Conservation (phyloP, 2,888 invertebrate genomes). For the Zhengitettix transpicula region DNA sequence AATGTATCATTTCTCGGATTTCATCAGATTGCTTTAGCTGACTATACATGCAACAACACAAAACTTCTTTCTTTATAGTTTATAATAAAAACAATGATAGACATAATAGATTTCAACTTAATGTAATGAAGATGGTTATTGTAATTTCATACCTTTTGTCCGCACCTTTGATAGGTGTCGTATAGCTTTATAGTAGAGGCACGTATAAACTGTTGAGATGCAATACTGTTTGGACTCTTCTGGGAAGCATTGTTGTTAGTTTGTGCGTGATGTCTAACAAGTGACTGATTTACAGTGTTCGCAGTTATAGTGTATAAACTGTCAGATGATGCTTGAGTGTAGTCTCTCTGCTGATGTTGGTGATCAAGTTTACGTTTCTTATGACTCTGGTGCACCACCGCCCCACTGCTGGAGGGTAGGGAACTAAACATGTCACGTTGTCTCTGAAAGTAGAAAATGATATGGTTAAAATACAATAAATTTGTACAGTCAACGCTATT, state of each 20-base stretch:
- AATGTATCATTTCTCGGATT: too few species aligned
- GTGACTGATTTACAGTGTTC: slow-evolving; percentile 8
- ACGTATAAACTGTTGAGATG: slow-evolving; percentile 41
- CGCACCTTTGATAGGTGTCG: slow-evolving; percentile 49
- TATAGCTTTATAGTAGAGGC: slow-evolving; percentile 49
- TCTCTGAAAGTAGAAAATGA: slow-evolving; percentile 37
- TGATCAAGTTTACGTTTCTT: slow-evolving; percentile 24
- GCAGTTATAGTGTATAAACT: slow-evolving; percentile 17
- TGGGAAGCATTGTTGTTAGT: slow-evolving; percentile 13
- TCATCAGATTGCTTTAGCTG: too few species aligned
- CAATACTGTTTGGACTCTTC: slow-evolving; percentile 21
- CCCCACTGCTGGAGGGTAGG: slow-evolving; percentile 32
- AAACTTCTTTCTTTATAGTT: too few species aligned
- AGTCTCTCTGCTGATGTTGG: slow-evolving; percentile 12
- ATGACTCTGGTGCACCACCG: slow-evolving; percentile 23
- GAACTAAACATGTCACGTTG: slow-evolving; percentile 76
- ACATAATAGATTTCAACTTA: too few species aligned
- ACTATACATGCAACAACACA: too few species aligned
- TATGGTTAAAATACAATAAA: slow-evolving; percentile 2
- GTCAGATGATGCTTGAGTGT: slow-evolving; percentile 15
- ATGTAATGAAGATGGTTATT: too few species aligned
- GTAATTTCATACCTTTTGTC: slow-evolving; percentile 36
- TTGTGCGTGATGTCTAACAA: slow-evolving; percentile 9
- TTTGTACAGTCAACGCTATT: too few species aligned
- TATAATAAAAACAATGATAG: too few species aligned